phyloP scores from a whole-genome alignment of 2,113 vertebrate species.

The Panurus biarmicus region DNA sequence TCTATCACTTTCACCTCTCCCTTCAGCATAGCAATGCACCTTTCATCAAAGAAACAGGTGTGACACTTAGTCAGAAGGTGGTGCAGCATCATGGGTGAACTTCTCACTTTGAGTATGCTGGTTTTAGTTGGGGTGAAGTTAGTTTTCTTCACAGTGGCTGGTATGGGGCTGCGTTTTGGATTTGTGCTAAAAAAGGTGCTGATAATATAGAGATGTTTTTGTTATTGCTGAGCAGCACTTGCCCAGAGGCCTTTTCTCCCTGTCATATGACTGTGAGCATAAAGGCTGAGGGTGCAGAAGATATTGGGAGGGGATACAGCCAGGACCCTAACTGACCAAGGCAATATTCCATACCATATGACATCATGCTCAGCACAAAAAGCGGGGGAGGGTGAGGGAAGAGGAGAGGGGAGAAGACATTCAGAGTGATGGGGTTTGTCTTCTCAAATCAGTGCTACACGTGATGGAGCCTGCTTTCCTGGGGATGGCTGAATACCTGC shows the following conservation, averaged over 20 bases:
- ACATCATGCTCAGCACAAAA: background rate
- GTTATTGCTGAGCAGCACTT: background rate
- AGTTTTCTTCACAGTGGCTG: background rate
- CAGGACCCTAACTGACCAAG: background rate
- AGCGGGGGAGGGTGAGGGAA: background rate
- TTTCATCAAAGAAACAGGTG: background rate
- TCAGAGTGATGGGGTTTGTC: background rate
- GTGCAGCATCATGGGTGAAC: background rate
- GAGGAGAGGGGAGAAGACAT: background rate
- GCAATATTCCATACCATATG: background rate
- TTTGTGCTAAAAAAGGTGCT: background rate
- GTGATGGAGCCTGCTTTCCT: background rate
- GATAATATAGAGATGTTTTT: background rate
- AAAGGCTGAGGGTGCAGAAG: background rate
- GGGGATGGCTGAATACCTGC: background rate
- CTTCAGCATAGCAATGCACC: background rate
- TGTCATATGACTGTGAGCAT: accelerated
- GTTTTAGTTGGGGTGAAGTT: background rate
- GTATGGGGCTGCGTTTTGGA: background rate
- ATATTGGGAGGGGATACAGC: background rate
- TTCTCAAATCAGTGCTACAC: background rate
- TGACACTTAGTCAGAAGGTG: background rate
- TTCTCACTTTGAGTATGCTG: background rate
- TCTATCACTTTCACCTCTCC: background rate
- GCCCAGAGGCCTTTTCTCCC: background rate